These are phyloP conservation scores for Meiosimyza decipiens DNA, from an alignment of 2,888 invertebrate genomes.

Conservation along the genomic window DNA sequence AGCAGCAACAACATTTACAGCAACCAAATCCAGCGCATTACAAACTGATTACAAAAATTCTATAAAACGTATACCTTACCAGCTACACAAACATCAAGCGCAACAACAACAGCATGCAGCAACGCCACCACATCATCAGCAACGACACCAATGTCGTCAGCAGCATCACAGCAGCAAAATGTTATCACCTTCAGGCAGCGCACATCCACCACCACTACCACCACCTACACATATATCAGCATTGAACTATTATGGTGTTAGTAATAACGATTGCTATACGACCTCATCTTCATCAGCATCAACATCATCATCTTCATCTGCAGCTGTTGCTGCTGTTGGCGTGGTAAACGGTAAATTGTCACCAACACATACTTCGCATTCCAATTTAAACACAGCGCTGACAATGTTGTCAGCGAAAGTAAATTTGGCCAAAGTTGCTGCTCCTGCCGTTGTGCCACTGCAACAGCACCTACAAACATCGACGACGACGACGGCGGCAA, in stretches of 20 bases:
- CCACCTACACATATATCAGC: constrained; percentile 37
- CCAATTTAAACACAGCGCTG: constrained; percentile 8
- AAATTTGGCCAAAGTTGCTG: neutral
- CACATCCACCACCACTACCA: neutral
- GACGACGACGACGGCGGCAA: constrained; percentile 25
- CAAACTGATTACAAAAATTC: constrained; percentile 38
- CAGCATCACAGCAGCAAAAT: constrained; percentile 26
- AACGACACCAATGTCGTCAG: constrained; percentile 23
- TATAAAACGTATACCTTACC: constrained; percentile 30
- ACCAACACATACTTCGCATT: constrained; percentile 33
- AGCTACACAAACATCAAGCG: constrained; percentile 19
- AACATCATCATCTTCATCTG: constrained; percentile 30
- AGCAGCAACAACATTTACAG: constrained; percentile 25
- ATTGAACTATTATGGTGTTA: constrained; percentile 55
- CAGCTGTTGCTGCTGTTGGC: constrained; percentile 12
- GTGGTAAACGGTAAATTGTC: constrained; percentile 53
- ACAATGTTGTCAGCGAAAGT: constrained; percentile 8
- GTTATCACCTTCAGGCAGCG: constrained; percentile 25
- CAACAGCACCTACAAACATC: constrained; percentile 11
- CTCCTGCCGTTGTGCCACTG: neutral
- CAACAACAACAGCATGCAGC: constrained; percentile 24
- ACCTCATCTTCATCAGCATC: constrained; percentile 44
- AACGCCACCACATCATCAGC: constrained; percentile 31
- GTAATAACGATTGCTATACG: constrained; percentile 35
- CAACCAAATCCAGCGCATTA: constrained; percentile 9